Base-by-base conservation (phyloP, 2,888 invertebrate species). In the Xestoiulus laeticollis region DNA sequence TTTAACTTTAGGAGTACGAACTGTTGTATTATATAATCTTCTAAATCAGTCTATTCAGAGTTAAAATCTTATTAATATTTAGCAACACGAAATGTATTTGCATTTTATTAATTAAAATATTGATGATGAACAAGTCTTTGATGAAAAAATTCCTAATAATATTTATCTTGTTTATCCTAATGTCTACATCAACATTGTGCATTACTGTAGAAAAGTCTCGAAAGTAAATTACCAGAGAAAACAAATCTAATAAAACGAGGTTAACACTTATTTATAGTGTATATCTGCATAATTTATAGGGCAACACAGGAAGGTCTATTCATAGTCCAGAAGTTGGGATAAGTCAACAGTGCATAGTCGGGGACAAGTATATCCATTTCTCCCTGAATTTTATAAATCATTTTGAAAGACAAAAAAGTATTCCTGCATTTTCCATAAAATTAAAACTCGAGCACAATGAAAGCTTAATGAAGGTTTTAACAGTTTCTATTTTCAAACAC, bases 261-360 rank as follows among this genome's bases (percentile, higher is more conserved):
- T 59, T 59, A 59, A 59, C 8, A 53, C 22, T 59, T 59, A 59
- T 59, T 59, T 59, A 59, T 59, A 59, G 59, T 22, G 59, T 59
- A 53, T 53, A 59, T 59, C 59, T 59, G 59, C 59, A 59, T 59
- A 59, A 59, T 59, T 59, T 59, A 59, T 59, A 59, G 6, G 59
- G 59, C 59, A 59, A 22, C 4, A 59, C 59, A 14, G 2, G 59
- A n/a, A 14, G 59, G 3, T 59, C 59, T 59, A 59, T 59, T 59
- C 59, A 59, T 59, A 59, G 59, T 59, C 59, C 59, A 59, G 59
- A 59, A 59, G 59, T 59, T 59, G n/a, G 59, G 19, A 59, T 4
- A 59, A 59, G 59, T n/a, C n/a, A 59, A n/a, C n/a, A 59, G 12
- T 59, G 14, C 59, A n/a, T n/a, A 59, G 1, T n/a, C 59, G 8